Percentiles rank a stretch among this genome's conserved stretches.
Conservation (phyloP, 2,113 vertebrate genomes). For the Oceanodroma tethys region DNA sequence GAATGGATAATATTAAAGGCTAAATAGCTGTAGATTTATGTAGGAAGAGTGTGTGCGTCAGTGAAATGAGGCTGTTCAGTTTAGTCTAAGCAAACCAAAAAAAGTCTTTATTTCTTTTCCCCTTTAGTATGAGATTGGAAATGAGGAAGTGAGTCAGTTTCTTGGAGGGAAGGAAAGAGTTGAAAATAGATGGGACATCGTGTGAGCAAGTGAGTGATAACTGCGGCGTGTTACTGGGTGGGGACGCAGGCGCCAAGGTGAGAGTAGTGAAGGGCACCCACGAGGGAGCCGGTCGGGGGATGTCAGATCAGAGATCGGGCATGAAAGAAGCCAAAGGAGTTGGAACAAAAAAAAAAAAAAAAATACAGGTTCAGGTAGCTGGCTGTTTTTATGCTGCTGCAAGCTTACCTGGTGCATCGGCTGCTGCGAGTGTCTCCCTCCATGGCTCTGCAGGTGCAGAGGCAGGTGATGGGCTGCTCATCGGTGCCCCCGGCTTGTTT, state of each 20-base stretch:
- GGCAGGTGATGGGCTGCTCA: not conserved
- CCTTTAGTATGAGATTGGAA: not conserved
- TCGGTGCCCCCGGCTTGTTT: rapidly evolving
- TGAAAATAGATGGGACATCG: not conserved
- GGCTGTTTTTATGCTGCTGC: not conserved
- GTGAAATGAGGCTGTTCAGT: not conserved
- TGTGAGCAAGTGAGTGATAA: not conserved
- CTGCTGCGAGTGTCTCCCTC: not conserved
- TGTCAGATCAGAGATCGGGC: rapidly evolving
- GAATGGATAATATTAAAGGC: not conserved
- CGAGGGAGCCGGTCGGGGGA: not conserved
- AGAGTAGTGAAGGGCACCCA: not conserved
- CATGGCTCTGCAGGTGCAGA: not conserved
- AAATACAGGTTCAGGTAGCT: not conserved
- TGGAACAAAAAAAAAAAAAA: no score
- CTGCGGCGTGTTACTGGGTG: not conserved
- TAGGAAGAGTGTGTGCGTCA: not conserved
- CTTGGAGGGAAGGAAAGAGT: constrained; percentile 9
- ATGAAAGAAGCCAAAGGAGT: not conserved
- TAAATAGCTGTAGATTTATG: not conserved
- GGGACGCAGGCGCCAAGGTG: not conserved
- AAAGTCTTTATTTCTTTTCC: not conserved
- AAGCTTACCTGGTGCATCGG: not conserved
- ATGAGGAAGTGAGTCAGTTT: constrained; percentile 61
- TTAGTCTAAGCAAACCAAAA: not conserved